Base-by-base conservation (phyloP, 1,140 invertebrate species). In the Zeugodacus cucurbitae region DNA sequence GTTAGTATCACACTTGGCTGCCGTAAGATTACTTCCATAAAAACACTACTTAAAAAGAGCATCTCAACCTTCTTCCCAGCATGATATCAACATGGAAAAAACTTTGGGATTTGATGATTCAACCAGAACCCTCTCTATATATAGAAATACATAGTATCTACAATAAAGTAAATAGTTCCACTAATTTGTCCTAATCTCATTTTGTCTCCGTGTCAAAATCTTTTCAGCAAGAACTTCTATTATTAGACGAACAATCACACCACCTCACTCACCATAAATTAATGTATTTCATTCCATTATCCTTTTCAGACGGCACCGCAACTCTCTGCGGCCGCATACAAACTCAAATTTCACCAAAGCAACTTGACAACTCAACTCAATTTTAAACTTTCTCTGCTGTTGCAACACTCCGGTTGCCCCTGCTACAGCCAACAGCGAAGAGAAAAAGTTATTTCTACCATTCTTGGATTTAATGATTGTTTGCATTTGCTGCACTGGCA, bases 401-500 rank as follows among this genome's bases (percentile, higher is more conserved):
- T 70, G 26, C 20, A 29, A 29, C 34, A 32, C 64, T 29, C 32
- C 64, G 3, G 26, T n/a, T n/a, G 1, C 14, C 48, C 48, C 48
- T 20, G 14, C 2, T 17, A 54, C 48, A 54, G 14, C 3, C 2
- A 10, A 54, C 48, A 54, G 48, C 1, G 14, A 17, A 54, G 14
- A 17, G 48, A 17, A 20, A 54, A 54, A 54, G 48, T 17, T 54
- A 17, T 54, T 54, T 54, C 37, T n/a, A 7, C 34, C 32, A 41
- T 74, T 74, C 70, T 74, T 41, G n/a, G 70, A n/a, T 74, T 74
- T 41, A 74, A 74, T 74, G 70, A 41, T 41, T 74, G 70, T 74
- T 74, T 74, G 70, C 70, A 5, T 74, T 74, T 32, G 29, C 64
- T 67, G 64, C 64, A 41, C 3, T 74, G 37, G 37, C 70, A n/a